Evolutionary conservation across 2,888 invertebrate genomes (phyloP), one percentile per base, ranked within the genome.

Genomic region (Stenichneumon culpator): DNA sequence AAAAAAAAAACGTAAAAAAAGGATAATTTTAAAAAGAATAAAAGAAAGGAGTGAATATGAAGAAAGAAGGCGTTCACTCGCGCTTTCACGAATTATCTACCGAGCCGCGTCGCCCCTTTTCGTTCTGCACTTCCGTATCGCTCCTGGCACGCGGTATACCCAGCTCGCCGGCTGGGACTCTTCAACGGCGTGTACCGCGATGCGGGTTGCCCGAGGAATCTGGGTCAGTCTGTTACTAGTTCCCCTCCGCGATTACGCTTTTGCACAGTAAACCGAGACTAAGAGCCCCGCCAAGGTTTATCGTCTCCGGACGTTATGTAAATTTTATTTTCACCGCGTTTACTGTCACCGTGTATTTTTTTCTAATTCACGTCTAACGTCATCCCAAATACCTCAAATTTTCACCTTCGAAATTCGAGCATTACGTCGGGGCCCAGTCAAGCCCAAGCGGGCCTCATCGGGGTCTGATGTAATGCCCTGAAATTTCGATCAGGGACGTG

Each of bases 71-170:
- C 82, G 82, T 90, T 90, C 89, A 91, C 91, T 91, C 89, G 87
- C 91, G 87, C 91, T 92, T 92, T 92, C 91, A 86, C 89, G 87
- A 83, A 89, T 89, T 92, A 91, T 92, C 90, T 88, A 75, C 86
- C 73, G 83, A 82, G 79, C 74, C 77, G 50, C 60, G 70, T 86
- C 86, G 86, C 60, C 63, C 67, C 75, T 77, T 83, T 70, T 79
- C 54, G 39, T 67, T 75, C 52, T 52, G 25, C 60, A 72, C 75
- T 86, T 82, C 68, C 81, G 82, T 72, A 79, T 84, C 54, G 65
- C 72, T 63, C 68, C 47, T 63, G 74, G 63, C 65, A 67, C 60
- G 54, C 47, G 73, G 52, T 54, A 19, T 11, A 39, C 39, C 60
- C n/a, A 57, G 25, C 19, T 36, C 47, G 75, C 57, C 28, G 72